phyloP scores from a whole-genome alignment of 2,113 vertebrate genomes.

The Corvus hawaiiensis region DNA sequence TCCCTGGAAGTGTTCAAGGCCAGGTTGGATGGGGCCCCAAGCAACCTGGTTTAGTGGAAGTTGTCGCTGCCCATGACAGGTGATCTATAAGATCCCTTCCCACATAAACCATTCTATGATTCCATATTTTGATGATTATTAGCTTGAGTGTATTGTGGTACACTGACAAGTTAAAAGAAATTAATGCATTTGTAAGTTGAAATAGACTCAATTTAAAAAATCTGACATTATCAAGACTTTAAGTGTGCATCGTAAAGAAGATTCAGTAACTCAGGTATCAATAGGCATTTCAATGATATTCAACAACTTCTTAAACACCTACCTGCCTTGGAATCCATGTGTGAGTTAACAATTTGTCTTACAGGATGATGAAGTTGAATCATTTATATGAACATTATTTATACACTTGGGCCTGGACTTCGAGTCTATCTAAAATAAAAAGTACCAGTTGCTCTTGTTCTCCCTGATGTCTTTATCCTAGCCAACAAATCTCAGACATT shows the following conservation, averaged over 20 bases:
- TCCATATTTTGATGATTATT: not conserved
- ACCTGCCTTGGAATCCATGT: not conserved
- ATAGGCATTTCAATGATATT: not conserved
- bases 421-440: not conserved
- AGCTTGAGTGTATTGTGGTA: not conserved
- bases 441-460: not conserved
- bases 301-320: not conserved
- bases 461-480: not conserved
- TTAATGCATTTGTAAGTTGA: not conserved
- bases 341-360: not conserved
- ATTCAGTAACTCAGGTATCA: not conserved
- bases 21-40: not conserved
- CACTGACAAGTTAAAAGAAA: not conserved
- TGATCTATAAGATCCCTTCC: not conserved
- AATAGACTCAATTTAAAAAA: not conserved
- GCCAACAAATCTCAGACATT: not conserved
- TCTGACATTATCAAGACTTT: not conserved
- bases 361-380: rapidly evolving
- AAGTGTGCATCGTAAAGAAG: not conserved
- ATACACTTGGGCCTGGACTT: not conserved
- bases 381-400: not conserved
- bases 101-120: not conserved
- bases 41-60: not conserved
- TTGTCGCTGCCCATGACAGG: not conserved
- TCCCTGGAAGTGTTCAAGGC: not conserved